These are phyloP conservation scores for Crossaster papposus DNA, from an alignment of 53 echinoderm and acorn worm genomes.

Conservation along the genomic window DNA sequence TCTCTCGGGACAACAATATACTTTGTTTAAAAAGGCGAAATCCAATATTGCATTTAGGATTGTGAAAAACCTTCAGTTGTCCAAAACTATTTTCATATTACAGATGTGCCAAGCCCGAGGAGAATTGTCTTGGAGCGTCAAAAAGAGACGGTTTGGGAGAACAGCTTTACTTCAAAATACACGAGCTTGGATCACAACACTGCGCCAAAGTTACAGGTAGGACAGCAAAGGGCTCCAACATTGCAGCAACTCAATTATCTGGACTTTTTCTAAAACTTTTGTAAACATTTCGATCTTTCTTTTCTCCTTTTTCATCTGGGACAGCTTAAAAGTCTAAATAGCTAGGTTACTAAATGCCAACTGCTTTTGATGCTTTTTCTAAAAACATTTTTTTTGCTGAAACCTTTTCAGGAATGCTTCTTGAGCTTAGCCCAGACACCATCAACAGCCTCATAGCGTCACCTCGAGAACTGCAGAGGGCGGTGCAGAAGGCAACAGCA, in stretches of 20 bases:
- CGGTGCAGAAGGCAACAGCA: conserved; percentile 75
- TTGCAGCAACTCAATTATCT: too few species aligned
- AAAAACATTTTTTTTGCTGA: not conserved
- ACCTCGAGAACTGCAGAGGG: conserved; percentile 67
- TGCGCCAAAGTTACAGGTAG: conserved; percentile 82
- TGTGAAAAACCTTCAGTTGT: not conserved
- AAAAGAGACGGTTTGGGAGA: conserved; percentile 65
- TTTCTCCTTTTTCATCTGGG: too few species aligned
- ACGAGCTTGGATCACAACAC: conserved; percentile 60
- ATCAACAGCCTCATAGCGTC: conserved; percentile 70
- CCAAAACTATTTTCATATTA: not conserved
- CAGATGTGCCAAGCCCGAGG: not conserved
- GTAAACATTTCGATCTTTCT: too few species aligned
- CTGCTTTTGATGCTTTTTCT: not conserved
- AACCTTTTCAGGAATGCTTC: conserved; percentile 78
- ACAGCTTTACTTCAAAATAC: conserved; percentile 52
- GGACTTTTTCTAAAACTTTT: too few species aligned
- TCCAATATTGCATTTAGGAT: too few species aligned
- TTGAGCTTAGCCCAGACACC: conserved; percentile 72
- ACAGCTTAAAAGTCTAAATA: too few species aligned
- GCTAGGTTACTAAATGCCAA: not conserved
- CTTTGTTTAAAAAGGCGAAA: too few species aligned
- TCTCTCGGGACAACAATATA: too few species aligned
- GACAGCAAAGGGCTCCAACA: not conserved
- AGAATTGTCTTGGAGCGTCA: not conserved